Evolutionary conservation across 2,888 invertebrate species (phyloP), one percentile per base, ranked within the genome.

Genomic region (Tortricodes alternella): DNA sequence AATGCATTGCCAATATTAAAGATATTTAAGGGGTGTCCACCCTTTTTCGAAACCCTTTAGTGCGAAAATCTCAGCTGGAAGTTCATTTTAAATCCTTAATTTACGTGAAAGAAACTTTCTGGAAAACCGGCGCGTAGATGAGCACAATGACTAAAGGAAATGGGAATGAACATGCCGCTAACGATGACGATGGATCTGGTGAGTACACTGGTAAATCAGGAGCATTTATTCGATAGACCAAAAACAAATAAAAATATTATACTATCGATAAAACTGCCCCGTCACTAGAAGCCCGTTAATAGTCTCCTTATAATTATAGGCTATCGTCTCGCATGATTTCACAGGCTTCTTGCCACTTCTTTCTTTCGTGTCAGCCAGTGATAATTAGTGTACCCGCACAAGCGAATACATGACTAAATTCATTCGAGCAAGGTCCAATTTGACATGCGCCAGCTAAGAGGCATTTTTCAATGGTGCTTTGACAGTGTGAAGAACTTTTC

Each of bases 271-370:
- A 27, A 44, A 57, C 58, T 67, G 70, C 70, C 74, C 63, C 59
- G 21, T 37, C 58, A 46, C 62, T 60, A 58, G 58, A 58, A 59
- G 66, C 65, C 69, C 34, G 60, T 61, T 78, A 80, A 82, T 76
- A 77, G 76, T 69, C 74, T 67, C 66, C 72, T 74, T 70, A 78
- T 79, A 78, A 82, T 80, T 80, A 80, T 76, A 79, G 77, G 74
- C 71, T 80, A 81, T 80, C 74, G 78, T 76, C 77, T 67, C 74
- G 71, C 76, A 67, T 72, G 78, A 81, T 80, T 81, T 80, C 75
- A 78, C 76, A 65, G 81, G 77, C 81, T 80, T 80, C 81, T 71
- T 68, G 68, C 68, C 74, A 67, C 71, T 71, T 78, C 77, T 78
- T 78, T 72, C 66, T 64, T 61, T 62, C 61, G 62, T 66, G 65